Percentiles rank a stretch among this genome's conserved stretches.
Evolutionary conservation across 2,113 vertebrate species (phyloP).

Genomic region (Ailurus styani): DNA sequence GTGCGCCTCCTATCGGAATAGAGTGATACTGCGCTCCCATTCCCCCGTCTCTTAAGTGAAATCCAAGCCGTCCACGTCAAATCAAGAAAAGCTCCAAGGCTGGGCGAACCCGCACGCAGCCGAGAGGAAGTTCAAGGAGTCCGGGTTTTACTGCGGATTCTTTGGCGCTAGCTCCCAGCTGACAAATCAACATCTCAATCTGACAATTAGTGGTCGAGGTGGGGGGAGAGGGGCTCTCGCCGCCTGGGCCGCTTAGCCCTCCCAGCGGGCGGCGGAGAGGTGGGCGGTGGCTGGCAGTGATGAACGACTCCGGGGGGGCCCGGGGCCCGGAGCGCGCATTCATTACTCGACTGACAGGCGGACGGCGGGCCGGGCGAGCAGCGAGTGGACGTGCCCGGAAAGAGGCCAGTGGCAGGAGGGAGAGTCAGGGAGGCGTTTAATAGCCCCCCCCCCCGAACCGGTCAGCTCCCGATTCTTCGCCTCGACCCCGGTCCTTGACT

Average conservation of each 20-base stretch:
- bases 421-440: background rate
- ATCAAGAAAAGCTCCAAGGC: conserved; percentile 15
- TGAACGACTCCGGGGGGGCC: conserved; percentile 78
- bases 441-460: background rate
- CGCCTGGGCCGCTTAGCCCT: conserved; percentile 37
- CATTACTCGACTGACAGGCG: conserved; percentile 69
- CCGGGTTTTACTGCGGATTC: conserved; percentile 72
- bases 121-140: conserved; percentile 43
- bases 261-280: conserved; percentile 17
- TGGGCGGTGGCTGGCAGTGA: conserved; percentile 81
- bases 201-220: conserved; percentile 81
- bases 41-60: background rate
- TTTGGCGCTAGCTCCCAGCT: conserved; percentile 71
- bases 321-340: conserved; percentile 65
- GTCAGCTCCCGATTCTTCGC: background rate
- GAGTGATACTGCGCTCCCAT: background rate
- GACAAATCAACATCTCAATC: conserved; percentile 87
- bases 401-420: conserved; percentile 17
- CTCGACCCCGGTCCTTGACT: background rate
- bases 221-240: conserved; percentile 48
- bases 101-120: background rate
- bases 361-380: background rate
- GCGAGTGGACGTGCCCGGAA: conserved; percentile 47
- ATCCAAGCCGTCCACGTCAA: background rate
- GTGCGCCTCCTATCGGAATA: conserved; percentile 28